phyloP scores from a whole-genome alignment of 2,888 invertebrate species.

The Pandemis cinnamomeana region DNA sequence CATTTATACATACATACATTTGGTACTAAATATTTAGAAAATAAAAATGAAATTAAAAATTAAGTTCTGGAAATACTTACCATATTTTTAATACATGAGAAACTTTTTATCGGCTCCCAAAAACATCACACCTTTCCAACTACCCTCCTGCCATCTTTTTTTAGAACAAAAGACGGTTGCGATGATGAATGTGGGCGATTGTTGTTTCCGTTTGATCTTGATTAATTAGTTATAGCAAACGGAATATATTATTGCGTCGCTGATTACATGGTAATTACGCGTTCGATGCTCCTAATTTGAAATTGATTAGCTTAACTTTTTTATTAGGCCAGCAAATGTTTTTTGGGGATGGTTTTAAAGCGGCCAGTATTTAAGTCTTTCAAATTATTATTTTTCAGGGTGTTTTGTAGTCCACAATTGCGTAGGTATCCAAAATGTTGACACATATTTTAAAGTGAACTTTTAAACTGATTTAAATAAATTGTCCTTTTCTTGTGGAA shows the following conservation, averaged over 20 bases:
- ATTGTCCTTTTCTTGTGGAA: too few relatives aligned
- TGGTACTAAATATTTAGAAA: too few relatives aligned
- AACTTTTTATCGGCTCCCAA: not conserved
- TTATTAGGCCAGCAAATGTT: not conserved
- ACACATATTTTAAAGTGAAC: too few relatives aligned
- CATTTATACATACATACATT: too few relatives aligned
- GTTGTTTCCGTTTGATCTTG: conserved; percentile 76
- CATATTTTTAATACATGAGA: not conserved
- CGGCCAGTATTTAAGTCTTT: not conserved
- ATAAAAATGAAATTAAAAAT: too few relatives aligned
- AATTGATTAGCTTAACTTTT: conserved; percentile 31
- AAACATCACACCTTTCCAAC: conserved; percentile 25
- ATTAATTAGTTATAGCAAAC: conserved; percentile 79
- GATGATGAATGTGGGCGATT: conserved; percentile 62
- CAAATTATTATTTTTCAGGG: not conserved
- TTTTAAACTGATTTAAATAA: too few relatives aligned
- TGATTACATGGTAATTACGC: conserved; percentile 63
- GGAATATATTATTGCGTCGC: conserved; percentile 73
- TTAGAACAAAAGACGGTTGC: conserved; percentile 46
- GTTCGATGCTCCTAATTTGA: conserved; percentile 44
- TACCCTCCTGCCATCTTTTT: conserved; percentile 43
- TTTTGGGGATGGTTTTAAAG: not conserved
- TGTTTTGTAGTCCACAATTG: too few relatives aligned
- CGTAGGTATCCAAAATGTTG: too few relatives aligned
- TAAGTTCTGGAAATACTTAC: not conserved